Evolutionary conservation across 2,888 invertebrate species (phyloP), one percentile per base, ranked within the genome.

Genomic region (Helobdella robusta): DNA sequence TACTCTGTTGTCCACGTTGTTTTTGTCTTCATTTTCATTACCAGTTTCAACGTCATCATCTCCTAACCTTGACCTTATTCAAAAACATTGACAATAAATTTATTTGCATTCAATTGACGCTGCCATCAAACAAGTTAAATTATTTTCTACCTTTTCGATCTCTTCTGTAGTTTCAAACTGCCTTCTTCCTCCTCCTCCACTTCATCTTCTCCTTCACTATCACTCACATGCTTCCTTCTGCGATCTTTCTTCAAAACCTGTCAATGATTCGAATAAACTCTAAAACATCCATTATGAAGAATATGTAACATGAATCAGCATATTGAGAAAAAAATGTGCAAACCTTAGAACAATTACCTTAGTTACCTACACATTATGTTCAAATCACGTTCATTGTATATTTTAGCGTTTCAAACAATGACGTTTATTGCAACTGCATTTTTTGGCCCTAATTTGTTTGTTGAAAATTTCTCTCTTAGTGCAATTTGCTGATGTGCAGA

Each of bases 1-100:
- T n/a, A n/a, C 62, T 15, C 48, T 32, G 50, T 62, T 62, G 30
- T 30, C 30, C 11, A 62, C 25, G 30, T 35, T 62, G 34, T 62
- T 50, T 3, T 48, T 48, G 23, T 62, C 61, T 15, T 61, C 61
- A 46, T 4, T 28, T 6, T 48, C 62, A 30, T 30, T 50, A 18
- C 20, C 30, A 18, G 30, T 50, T 30, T n/a, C 32, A 11, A 25
- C 36, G 20, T 44, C 60, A 11, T 35, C 60, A 23, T 23, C 44
- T 6, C 8, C n/a, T 44, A 28, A 50, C 15, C 44, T 50, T 62
- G 36, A 50, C 50, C 50, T 50, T 62, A 36, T n/a, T 8, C 20
- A 59, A 23, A 30, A 59, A 59, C 20, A 36, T 8, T 18, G n/a
- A 5, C 2, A 1, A 28, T 2, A 32, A 58, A 23, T 28, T 58